A percentile compares a stretch with the other conserved stretches of the same genome.
Evolutionary conservation across 2,797 vertebrate genomes (phyloP).

Genomic region (Bovichtus diacanthus): DNA sequence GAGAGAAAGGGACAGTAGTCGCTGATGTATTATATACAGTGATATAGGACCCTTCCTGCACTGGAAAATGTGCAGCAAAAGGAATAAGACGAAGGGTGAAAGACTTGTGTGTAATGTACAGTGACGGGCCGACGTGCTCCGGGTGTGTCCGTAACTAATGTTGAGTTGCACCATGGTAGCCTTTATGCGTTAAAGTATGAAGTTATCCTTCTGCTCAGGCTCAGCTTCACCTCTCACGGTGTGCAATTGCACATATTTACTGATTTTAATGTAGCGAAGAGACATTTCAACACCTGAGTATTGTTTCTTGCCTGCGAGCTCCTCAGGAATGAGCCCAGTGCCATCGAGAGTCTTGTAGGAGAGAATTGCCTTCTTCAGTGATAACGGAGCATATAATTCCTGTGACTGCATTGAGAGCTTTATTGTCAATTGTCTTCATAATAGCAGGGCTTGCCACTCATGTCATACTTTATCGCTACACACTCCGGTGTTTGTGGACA

Average conservation of each 20-base stretch:
- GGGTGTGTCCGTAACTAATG: conserved; percentile 46
- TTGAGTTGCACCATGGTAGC: conserved; percentile 13
- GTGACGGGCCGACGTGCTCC: background rate
- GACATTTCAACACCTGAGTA: conserved; percentile 42
- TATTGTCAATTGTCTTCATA: conserved; percentile 63
- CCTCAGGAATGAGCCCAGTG: conserved; percentile 29
- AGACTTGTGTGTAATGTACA: conserved; percentile 23
- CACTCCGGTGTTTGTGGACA: conserved; percentile 22
- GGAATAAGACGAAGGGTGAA: conserved; percentile 19
- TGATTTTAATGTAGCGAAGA: conserved; percentile 38
- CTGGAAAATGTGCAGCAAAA: conserved; percentile 49
- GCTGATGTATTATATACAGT: conserved; percentile 64
- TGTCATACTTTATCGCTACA: conserved; percentile 54
- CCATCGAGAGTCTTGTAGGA: conserved; percentile 39
- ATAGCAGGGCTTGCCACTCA: conserved; percentile 50
- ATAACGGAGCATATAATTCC: conserved; percentile 64
- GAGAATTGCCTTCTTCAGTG: conserved; percentile 65
- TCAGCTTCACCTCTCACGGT: conserved; percentile 21
- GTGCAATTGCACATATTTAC: conserved; percentile 51
- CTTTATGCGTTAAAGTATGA: conserved; percentile 21
- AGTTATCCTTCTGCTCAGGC: conserved; percentile 15
- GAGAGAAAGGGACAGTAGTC: conserved; percentile 40
- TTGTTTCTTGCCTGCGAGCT: conserved; percentile 52
- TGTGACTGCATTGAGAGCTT: conserved; percentile 46
- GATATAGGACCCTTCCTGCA: conserved; percentile 51